Conservation (phyloP, 1,140 invertebrate genomes). For the Parapsyche elsis region DNA sequence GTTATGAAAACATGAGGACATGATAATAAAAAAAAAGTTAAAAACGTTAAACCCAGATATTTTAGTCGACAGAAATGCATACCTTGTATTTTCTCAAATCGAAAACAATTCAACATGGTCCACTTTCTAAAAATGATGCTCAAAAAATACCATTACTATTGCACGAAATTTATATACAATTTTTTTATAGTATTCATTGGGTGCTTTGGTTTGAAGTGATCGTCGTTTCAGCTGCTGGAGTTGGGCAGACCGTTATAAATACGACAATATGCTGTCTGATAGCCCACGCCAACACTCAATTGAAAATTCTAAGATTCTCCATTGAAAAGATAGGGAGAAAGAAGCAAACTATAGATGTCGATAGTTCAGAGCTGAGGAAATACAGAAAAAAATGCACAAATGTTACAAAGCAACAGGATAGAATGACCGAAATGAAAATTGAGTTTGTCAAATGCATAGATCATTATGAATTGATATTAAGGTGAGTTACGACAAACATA, state of each 20-base stretch:
- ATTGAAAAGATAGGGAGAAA: conserved; percentile 36
- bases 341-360: neutral
- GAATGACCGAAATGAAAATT: conserved; percentile 8
- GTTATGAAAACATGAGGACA: too few species aligned
- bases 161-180: neutral
- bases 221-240: neutral
- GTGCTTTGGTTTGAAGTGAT: conserved; percentile 15
- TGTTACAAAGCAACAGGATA: too few species aligned
- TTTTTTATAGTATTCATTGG: conserved; percentile 34
- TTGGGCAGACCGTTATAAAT: conserved; percentile 43
- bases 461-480: conserved; percentile 42
- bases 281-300: conserved; percentile 45
- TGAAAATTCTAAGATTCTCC: conserved; percentile 34
- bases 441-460: conserved; percentile 48
- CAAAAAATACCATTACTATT: neutral
- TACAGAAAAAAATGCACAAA: neutral
- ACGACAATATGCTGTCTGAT: conserved; percentile 50
- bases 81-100: too few species aligned
- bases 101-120: too few species aligned
- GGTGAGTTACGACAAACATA: conserved; percentile 22
- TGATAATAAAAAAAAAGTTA: too few species aligned
- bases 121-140: too few species aligned
- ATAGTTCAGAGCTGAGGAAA: neutral
- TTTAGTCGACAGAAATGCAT: too few species aligned
- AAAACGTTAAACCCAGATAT: too few species aligned